Percentiles rank a stretch among this genome's conserved stretches.
Conservation (phyloP, 2,113 vertebrate species). For the Orthochromis malagaraziensis region DNA sequence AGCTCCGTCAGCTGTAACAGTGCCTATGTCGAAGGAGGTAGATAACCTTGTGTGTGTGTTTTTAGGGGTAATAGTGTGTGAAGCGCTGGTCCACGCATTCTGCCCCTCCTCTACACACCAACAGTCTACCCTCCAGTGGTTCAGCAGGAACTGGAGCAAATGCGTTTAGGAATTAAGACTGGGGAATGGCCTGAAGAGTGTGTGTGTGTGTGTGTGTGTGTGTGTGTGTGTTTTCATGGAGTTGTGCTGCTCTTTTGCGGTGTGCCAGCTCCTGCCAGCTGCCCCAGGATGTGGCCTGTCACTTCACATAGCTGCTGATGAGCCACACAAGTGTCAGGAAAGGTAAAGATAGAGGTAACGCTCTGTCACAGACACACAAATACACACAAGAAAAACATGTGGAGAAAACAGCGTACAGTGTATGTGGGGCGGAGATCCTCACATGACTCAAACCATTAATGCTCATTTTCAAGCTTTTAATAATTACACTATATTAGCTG, state of each 20-base stretch:
- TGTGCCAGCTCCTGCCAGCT: constrained; percentile 80
- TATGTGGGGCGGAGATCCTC: neutral
- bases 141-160: constrained; percentile 95
- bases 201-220: neutral
- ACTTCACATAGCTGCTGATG: constrained; percentile 94
- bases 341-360: constrained; percentile 84
- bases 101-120: constrained; percentile 63
- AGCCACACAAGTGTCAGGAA: constrained; percentile 90
- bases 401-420: neutral
- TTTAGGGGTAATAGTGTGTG: constrained; percentile 83
- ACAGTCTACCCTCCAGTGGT: constrained; percentile 81
- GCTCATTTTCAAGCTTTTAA: neutral
- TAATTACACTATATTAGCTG: neutral
- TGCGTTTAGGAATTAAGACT: constrained; percentile 95
- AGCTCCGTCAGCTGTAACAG: constrained; percentile 20
- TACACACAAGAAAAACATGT: neutral
- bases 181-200: constrained; percentile 48
- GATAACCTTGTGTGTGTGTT: constrained; percentile 16
- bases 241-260: constrained; percentile 89
- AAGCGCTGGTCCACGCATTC: constrained; percentile 74
- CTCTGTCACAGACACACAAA: neutral
- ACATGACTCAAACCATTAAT: neutral
- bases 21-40: neutral
- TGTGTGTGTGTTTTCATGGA: neutral
- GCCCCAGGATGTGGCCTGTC: constrained; percentile 98